A percentile compares a stretch with the other conserved stretches of the same genome.
These are phyloP conservation scores for Catalaphyllia jardinei DNA, from an alignment of 64 coral and sea anemone species.

Conservation along the genomic window DNA sequence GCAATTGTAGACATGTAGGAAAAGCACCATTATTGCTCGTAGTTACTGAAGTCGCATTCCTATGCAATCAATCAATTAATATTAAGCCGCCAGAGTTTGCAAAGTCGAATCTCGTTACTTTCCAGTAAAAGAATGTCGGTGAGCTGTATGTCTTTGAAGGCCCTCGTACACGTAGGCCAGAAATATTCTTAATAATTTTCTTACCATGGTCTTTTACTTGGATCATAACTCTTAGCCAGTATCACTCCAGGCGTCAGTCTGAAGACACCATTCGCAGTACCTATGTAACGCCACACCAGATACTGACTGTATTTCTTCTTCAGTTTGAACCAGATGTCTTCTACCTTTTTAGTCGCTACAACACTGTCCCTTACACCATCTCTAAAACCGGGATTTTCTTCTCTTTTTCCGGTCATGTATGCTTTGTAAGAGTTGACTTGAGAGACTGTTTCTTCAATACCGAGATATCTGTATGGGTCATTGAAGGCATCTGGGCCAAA, in stretches of 20 bases:
- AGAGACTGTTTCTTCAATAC: neutral
- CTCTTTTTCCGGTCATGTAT: neutral
- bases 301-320: slow-evolving; percentile 12
- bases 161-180: too few relatives aligned
- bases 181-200: neutral
- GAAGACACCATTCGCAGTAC: slow-evolving; percentile 48
- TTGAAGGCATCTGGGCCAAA: slow-evolving; percentile 30
- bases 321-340: slow-evolving; percentile 50
- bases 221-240: slow-evolving; percentile 43
- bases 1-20: too few relatives aligned
- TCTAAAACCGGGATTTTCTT: slow-evolving; percentile 44
- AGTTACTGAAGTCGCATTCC: too few relatives aligned
- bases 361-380: slow-evolving; percentile 51
- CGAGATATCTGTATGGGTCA: slow-evolving; percentile 47
- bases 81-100: too few relatives aligned
- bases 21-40: too few relatives aligned
- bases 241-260: slow-evolving; percentile 37
- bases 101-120: too few relatives aligned
- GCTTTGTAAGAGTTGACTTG: neutral
- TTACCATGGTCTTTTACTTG: slow-evolving; percentile 66
- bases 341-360: slow-evolving; percentile 7
- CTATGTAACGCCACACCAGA: slow-evolving; percentile 67
- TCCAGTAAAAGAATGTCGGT: too few relatives aligned
- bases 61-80: too few relatives aligned
- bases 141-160: too few relatives aligned